Evolutionary conservation across 2,113 vertebrate genomes (phyloP), one percentile per base, ranked within the genome.

Genomic region (Stictonetta naevosa): DNA sequence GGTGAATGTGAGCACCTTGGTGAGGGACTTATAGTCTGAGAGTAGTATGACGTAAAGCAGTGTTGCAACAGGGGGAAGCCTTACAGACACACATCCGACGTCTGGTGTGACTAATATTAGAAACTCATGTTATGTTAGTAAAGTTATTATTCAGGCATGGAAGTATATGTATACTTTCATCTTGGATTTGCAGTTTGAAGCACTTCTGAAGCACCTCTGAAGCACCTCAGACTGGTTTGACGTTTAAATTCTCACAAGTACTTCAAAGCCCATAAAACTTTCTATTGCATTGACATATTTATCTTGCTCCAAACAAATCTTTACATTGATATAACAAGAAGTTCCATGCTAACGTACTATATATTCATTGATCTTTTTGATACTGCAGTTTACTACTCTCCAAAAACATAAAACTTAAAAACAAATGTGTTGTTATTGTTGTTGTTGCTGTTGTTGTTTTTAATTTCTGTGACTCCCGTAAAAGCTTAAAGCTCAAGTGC

Each of bases 331-430:
- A 56, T 6, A 91, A 81, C 22, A 80, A 91, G 31, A 22, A 59
- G 25, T 67, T 81, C 25, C 63, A 23, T 56, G 8, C 11, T 88
- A 78, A 80, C 8, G 15, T 77, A 46, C 28, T 78, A 25, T 13
- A 34, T 81, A 86, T 93, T 67, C 33, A 64, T 68, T 77, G 31
- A 88, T 48, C 5, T 77, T 6, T 71, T 93, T 91, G 22, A 92
- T 80, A 14, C 59, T 48, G 11, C 8, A 34, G 8, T 9, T 80
- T 78, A 83, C 17, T 69, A 42, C 11, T 58, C 22, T 66, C 19
- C 6, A 64, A 71, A 76, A 77, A 20, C 17, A 67, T 4, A 19
- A 59, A 34, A 11, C 1, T 29, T 48, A 10, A 6, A n/a, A 42
- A 59, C 31, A 69, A 16, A 52, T 3, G 2, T 5, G 5, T 8